These are phyloP conservation scores for Erethizon dorsatum DNA, from an alignment of 2,797 vertebrate species.

Conservation along the genomic window DNA sequence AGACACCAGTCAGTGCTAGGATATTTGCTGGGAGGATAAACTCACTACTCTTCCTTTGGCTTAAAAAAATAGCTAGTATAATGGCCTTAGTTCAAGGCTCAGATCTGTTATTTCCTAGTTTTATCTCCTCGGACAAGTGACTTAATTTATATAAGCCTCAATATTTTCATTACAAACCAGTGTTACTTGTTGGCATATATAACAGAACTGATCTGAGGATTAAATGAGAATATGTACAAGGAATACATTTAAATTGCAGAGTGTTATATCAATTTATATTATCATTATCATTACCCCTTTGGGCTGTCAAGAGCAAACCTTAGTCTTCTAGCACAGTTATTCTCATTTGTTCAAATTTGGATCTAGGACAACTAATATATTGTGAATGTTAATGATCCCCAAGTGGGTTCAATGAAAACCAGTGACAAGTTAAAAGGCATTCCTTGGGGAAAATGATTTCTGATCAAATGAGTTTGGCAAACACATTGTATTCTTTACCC, in stretches of 20 bases:
- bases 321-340: neutral
- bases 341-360: neutral
- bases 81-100: neutral
- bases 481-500: neutral
- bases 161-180: conserved; percentile 49
- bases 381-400: neutral
- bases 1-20: neutral
- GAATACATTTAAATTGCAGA: neutral
- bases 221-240: neutral
- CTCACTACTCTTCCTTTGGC: neutral
- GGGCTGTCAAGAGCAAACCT: neutral
- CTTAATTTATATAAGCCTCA: neutral
- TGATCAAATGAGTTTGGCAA: neutral
- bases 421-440: neutral
- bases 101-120: neutral
- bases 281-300: neutral
- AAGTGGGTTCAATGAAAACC: neutral
- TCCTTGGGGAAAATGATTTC: neutral
- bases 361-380: neutral
- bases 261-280: neutral
- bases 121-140: conserved; percentile 3
- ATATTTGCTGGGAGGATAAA: neutral
- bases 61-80: neutral
- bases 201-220: neutral
- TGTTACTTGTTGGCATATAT: neutral